Percentiles rank a stretch among this genome's conserved stretches.
Evolutionary conservation across 2,888 invertebrate species (phyloP).

Genomic region (Drosophila nr. perissopoda): DNA sequence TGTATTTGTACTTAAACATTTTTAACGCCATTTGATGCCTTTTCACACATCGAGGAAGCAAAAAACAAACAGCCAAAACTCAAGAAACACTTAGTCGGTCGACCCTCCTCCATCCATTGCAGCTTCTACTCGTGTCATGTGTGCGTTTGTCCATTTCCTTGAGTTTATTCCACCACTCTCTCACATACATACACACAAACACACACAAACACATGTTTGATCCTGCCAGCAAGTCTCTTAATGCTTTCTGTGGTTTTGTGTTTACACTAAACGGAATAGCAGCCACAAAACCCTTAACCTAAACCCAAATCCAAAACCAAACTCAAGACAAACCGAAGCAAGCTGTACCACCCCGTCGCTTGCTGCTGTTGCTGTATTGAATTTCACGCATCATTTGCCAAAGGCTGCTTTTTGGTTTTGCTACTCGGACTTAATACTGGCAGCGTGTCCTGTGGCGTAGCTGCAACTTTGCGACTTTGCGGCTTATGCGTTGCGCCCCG

Average conservation of each 20-base stretch:
- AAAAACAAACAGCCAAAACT: conserved; percentile 70
- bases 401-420: conserved; percentile 60
- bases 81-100: conserved; percentile 74
- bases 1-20: conserved; percentile 70
- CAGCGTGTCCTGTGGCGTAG: conserved; percentile 32
- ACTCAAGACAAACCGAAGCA: conserved; percentile 23
- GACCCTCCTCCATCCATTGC: conserved; percentile 27
- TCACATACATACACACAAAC: background rate
- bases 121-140: conserved; percentile 15
- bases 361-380: conserved; percentile 64
- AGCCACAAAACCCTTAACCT: conserved; percentile 26
- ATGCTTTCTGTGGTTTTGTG: conserved; percentile 64
- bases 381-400: conserved; percentile 78
- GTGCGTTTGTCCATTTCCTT: conserved; percentile 38
- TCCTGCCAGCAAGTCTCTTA: conserved; percentile 56
- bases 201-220: conserved; percentile 42
- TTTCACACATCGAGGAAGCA: conserved; percentile 73
- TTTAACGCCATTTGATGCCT: conserved; percentile 81
- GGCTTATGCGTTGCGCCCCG: conserved; percentile 40
- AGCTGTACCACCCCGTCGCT: background rate
- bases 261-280: conserved; percentile 66
- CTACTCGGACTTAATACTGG: conserved; percentile 19
- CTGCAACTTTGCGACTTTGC: conserved; percentile 69
- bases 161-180: conserved; percentile 43
- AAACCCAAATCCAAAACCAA: conserved; percentile 21